Conservation (phyloP, 2,888 invertebrate species). For the Drosophila cracens region DNA sequence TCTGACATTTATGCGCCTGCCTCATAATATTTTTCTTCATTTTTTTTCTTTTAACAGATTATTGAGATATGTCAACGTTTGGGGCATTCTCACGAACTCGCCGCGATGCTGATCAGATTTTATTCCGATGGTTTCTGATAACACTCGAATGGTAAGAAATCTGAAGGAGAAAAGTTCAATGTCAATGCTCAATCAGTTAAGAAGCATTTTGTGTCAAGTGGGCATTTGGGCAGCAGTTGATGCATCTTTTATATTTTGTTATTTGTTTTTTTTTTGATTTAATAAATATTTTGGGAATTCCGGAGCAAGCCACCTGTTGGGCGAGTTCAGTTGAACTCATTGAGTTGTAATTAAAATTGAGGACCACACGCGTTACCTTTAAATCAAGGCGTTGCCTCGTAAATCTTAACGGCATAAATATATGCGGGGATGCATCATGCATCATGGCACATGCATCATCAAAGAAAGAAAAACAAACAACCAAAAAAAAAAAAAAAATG, state of each 20-base stretch:
- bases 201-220: conserved; percentile 60
- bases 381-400: conserved; percentile 53
- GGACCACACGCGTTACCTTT: conserved; percentile 63
- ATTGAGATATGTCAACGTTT: conserved; percentile 56
- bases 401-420: conserved; percentile 63
- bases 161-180: conserved; percentile 60
- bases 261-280: neutral
- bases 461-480: conserved; percentile 1
- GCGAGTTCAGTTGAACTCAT: conserved; percentile 73
- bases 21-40: neutral
- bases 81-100: conserved; percentile 42
- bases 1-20: conserved; percentile 37
- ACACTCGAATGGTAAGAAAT: conserved; percentile 29
- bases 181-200: conserved; percentile 69
- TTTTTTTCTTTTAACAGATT: conserved; percentile 44
- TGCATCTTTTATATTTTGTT: conserved; percentile 34
- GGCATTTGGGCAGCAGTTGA: conserved; percentile 37
- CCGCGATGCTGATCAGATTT: conserved; percentile 32
- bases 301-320: conserved; percentile 65
- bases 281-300: conserved; percentile 29
- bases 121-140: conserved; percentile 40
- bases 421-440: conserved; percentile 52
- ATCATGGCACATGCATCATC: conserved; percentile 41
- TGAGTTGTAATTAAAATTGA: conserved; percentile 73
- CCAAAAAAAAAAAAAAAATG: neutral